Base-by-base conservation (phyloP, 2,113 vertebrate genomes). In the Isurus oxyrinchus region DNA sequence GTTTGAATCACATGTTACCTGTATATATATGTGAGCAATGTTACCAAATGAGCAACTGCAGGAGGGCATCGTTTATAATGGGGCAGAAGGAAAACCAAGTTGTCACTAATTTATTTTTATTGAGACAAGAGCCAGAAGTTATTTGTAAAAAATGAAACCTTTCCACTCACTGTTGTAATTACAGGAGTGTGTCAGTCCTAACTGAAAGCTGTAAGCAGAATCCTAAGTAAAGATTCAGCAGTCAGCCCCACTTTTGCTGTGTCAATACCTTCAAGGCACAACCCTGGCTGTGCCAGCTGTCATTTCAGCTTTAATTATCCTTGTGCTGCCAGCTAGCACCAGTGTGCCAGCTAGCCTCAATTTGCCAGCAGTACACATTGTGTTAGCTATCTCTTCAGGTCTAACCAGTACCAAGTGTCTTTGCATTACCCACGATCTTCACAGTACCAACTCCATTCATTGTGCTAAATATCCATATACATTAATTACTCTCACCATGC, bases 181-280 rank as follows among this genome's bases (percentile, higher is more conserved):
- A 91, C 44, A 59, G 88, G 55, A 91, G 11, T 91, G 88, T 35
- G 27, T 91, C 88, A 91, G 55, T n/a, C 88, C 88, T 59, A 91
- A 91, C 14, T 91, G 88, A 91, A 91, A 13, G 27, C 27, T 57
- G 31, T 88, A 91, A 59, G 27, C 11, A 59, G 27, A 57, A 57
- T 59, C 55, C 31, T 35, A 91, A 88, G 49, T 88, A 88, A 59
- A 59, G 59, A 91, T 91, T 59, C 88, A 91, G 14, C 11, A 59
- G 27, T 91, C 55, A 35, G 27, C 55, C 27, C 88, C 27, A 14
- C 27, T 59, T 55, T 57, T 8, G 55, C 55, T 91, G 27, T 91
- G 53, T 35, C 88, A 91, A 1, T 91, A 59, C 88, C 88, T 27
- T 59, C 55, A 91, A 59, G 88, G 88, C 53, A 57, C 0, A 14